Base-by-base conservation (phyloP, 2,797 vertebrate species). In the Sphaeramia orbicularis region DNA sequence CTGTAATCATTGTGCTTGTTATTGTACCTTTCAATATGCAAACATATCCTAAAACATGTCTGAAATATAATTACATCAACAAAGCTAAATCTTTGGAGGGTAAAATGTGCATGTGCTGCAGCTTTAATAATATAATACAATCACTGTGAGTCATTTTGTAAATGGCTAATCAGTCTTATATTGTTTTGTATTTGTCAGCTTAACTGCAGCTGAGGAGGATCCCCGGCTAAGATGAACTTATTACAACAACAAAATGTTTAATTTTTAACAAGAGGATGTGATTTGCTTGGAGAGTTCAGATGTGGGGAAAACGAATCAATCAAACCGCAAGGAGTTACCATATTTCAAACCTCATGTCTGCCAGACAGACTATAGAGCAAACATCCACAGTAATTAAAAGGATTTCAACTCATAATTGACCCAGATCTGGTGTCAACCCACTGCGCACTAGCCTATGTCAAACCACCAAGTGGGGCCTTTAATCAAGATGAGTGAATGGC, bases 401-500 rank as follows among this genome's bases (percentile, higher is more conserved):
- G 36, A 78, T 72, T 50, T 74, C 40, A 15, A 19, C 58, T 87
- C 73, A 86, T 73, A 86, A 83, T 53, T 86, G 87, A 85, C 85
- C 76, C 65, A 70, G 78, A 84, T 87, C 44, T 35, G 68, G 54
- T 66, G 76, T 86, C 71, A 58, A 55, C 57, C 65, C 62, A 12
- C 55, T 18, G 72, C 44, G 18, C 45, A 2, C 44, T 10, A 63
- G 43, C 63, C 44, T 3, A 14, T 13, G 51, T 80, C 81, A 75
- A 83, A 80, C 38, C 65, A 55, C 63, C 32, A 6, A 80, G 77
- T 18, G 6, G n/a, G 53, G 69, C 61, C 73, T 89, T 91, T 87
- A 90, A 91, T 91, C 91, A 89, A 75, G 65, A 87, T 83, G 84
- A 91, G 82, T 84, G 83, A 86, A 67, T 10, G 67, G 71, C 65